Evolutionary conservation across 1,140 invertebrate species (phyloP).

Genomic region (Coelopa frigida): DNA sequence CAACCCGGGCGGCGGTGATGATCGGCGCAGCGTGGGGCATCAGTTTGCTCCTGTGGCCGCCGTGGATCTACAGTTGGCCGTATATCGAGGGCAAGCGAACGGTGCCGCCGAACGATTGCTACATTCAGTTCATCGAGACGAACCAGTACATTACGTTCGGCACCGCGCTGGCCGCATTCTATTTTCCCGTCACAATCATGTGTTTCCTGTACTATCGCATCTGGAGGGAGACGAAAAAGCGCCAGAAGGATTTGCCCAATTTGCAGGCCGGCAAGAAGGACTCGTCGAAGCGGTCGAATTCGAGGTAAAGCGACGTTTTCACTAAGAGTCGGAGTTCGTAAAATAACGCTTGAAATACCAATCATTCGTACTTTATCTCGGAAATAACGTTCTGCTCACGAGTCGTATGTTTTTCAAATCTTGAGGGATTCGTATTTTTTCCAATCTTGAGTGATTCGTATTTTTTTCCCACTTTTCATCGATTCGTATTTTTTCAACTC

Average conservation of each 20-base stretch:
- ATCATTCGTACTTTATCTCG: no score
- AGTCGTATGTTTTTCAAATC: no score
- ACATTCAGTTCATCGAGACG: conserved; percentile 98
- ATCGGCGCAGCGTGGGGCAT: conserved; percentile 89
- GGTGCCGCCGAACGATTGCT: conserved; percentile 84
- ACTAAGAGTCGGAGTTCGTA: no score
- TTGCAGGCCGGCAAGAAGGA: conserved; percentile 83
- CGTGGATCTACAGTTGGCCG: conserved; percentile 99
- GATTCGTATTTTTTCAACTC: no score
- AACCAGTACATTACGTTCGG: conserved; percentile 96
- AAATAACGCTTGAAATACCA: no score
- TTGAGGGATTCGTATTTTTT: no score
- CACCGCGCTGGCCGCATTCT: conserved; percentile 94
- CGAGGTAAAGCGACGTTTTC: conserved; percentile 61
- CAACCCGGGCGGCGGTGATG: conserved; percentile 87
- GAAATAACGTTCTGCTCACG: no score
- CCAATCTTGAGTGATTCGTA: no score
- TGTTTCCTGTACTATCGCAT: conserved; percentile 87
- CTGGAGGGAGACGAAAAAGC: conserved; percentile 92
- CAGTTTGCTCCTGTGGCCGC: conserved; percentile 89
- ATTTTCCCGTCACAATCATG: conserved; percentile 94
- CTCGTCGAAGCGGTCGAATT: conserved; percentile 83
- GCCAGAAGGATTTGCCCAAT: conserved; percentile 92
- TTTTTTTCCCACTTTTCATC: no score
- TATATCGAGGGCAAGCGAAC: conserved; percentile 91